Conservation (phyloP, 2,888 invertebrate species). For the Unio pictorum region DNA sequence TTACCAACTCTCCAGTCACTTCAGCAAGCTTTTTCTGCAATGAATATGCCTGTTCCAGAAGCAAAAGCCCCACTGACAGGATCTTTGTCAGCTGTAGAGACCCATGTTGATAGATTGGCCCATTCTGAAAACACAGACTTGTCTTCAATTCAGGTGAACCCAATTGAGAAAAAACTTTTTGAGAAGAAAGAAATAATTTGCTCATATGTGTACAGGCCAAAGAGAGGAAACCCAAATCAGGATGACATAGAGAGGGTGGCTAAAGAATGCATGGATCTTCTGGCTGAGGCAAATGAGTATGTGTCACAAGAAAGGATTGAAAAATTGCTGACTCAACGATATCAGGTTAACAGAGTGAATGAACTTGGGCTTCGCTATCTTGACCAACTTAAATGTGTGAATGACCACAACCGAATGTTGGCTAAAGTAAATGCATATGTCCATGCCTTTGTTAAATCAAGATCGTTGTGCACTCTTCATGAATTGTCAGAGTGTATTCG, state of each 20-base stretch:
- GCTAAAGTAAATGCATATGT: conserved; percentile 58
- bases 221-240: conserved; percentile 11
- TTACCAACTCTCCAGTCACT: no score
- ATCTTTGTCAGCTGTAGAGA: no score
- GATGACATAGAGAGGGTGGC: conserved; percentile 56
- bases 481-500: conserved; percentile 56
- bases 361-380: conserved; percentile 25
- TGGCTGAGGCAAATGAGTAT: conserved; percentile 60
- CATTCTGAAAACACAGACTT: no score
- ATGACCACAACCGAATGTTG: conserved; percentile 50
- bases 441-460: conserved; percentile 59
- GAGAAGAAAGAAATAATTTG: conserved; percentile 32
- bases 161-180: conserved; percentile 33
- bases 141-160: conserved; percentile 5
- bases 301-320: conserved; percentile 60
- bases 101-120: no score
- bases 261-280: conserved; percentile 60
- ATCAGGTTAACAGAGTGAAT: conserved; percentile 21
- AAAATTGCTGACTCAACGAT: conserved; percentile 51
- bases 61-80: no score
- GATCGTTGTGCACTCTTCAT: conserved; percentile 60
- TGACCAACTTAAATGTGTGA: conserved; percentile 45
- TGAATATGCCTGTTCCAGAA: no score
- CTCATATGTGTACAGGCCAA: conserved; percentile 22
- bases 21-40: no score